Conservation (phyloP, 1,140 invertebrate genomes). For the Pogonognathellus flavescens region DNA sequence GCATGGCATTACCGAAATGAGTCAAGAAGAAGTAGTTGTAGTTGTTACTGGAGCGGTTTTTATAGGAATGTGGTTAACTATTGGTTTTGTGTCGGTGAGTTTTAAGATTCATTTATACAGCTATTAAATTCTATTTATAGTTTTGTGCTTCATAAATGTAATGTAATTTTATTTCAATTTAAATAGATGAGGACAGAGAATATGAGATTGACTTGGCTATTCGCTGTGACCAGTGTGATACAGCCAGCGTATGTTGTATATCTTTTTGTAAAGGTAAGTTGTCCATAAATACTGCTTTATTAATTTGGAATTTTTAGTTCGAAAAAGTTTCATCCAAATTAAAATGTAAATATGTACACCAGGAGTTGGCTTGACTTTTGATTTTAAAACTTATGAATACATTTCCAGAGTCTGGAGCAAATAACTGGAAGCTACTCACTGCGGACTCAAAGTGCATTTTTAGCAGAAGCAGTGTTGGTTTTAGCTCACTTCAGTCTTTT, state of each 20-base stretch:
- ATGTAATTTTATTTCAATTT: not conserved
- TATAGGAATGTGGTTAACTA: slow-evolving; percentile 54
- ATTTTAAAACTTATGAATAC: not conserved
- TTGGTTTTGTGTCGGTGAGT: slow-evolving; percentile 63
- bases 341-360: not conserved
- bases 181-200: slow-evolving; percentile 64
- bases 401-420: slow-evolving; percentile 15
- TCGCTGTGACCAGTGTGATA: slow-evolving; percentile 57
- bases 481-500: slow-evolving; percentile 61
- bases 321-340: not conserved
- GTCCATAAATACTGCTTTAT: not conserved
- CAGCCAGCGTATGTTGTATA: slow-evolving; percentile 62
- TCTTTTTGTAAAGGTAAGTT: slow-evolving; percentile 58
- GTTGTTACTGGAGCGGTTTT: slow-evolving; percentile 54
- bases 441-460: slow-evolving; percentile 36
- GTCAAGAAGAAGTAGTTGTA: slow-evolving; percentile 53
- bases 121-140: not conserved
- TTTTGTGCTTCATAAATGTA: too few species aligned
- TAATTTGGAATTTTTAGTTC: not conserved
- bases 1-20: slow-evolving; percentile 50
- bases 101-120: not conserved
- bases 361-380: too few species aligned
- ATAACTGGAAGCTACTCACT: slow-evolving; percentile 29
- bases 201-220: slow-evolving; percentile 58
- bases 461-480: slow-evolving; percentile 47